Conservation (phyloP, 2,797 vertebrate species). For the Helarctos malayanus region DNA sequence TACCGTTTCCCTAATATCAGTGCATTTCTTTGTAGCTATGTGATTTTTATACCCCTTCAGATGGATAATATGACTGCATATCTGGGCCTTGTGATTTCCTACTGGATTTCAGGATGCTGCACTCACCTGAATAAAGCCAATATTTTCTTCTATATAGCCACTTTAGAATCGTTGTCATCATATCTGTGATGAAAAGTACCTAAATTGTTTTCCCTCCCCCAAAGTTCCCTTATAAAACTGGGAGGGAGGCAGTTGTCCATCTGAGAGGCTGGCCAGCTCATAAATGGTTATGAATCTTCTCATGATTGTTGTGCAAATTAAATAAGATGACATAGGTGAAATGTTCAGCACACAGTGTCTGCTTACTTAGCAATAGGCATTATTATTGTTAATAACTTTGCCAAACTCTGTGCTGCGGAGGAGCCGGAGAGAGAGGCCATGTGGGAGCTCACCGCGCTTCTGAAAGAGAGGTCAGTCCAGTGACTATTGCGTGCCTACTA, state of each 20-base stretch:
- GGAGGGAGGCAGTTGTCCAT: slow-evolving; percentile 44
- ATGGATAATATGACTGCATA: neutral
- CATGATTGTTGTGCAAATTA: slow-evolving; percentile 20
- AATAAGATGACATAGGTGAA: slow-evolving; percentile 51
- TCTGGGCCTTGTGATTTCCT: slow-evolving; percentile 33
- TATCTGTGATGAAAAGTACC: slow-evolving; percentile 12
- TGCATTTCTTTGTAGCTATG: slow-evolving; percentile 46
- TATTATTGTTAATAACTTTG: slow-evolving; percentile 59
- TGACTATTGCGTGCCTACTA: neutral
- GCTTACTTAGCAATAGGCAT: slow-evolving; percentile 35
- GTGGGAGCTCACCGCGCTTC: slow-evolving; percentile 17
- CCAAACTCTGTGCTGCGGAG: slow-evolving; percentile 22
- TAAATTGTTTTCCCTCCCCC: neutral
- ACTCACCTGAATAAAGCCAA: slow-evolving; percentile 14
- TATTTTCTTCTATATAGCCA: slow-evolving; percentile 51
- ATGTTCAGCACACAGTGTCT: neutral
- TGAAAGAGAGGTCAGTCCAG: neutral
- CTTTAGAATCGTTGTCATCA: slow-evolving; percentile 38
- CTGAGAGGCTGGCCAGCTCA: slow-evolving; percentile 22
- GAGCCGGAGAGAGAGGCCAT: neutral
- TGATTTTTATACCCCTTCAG: slow-evolving; percentile 40
- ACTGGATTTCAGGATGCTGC: slow-evolving; percentile 16
- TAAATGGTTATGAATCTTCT: slow-evolving; percentile 42
- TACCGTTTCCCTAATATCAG: slow-evolving; percentile 6
- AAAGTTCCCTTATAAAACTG: slow-evolving; percentile 34